Conservation (phyloP, 2,797 vertebrate genomes). For the Austrolebias charrua region DNA sequence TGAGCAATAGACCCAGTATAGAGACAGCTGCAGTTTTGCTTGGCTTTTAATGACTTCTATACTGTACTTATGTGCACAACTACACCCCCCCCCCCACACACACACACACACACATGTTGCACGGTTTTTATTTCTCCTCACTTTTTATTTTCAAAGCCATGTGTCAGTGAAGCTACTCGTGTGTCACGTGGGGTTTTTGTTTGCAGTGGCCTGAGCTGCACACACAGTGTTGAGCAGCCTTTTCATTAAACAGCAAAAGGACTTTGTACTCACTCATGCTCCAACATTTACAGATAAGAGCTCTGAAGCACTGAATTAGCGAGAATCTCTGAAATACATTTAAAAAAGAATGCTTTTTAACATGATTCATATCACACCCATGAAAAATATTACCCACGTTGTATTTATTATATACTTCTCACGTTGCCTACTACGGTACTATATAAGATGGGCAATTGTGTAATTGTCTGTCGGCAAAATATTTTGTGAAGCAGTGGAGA, state of each 20-base stretch:
- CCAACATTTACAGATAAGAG: conserved; percentile 52
- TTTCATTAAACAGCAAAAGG: conserved; percentile 34
- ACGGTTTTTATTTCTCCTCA: neutral
- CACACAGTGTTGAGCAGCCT: conserved; percentile 25
- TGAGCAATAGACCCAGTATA: conserved; percentile 21
- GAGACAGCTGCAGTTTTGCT: conserved; percentile 24
- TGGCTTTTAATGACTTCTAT: conserved; percentile 13
- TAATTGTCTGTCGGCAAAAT: too few relatives aligned
- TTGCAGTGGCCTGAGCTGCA: conserved; percentile 55
- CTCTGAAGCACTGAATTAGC: conserved; percentile 30
- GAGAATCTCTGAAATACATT: conserved; percentile 49
- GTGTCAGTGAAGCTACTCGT: conserved; percentile 43
- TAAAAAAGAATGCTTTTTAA: conserved; percentile 62
- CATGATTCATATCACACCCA: conserved; percentile 42
- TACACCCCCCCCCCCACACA: neutral
- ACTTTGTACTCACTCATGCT: conserved; percentile 63
- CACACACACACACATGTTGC: neutral
- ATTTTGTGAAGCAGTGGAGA: too few relatives aligned
- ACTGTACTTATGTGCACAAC: conserved; percentile 7
- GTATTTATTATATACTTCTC: conserved; percentile 50
- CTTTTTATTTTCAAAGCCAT: conserved; percentile 22
- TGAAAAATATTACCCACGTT: conserved; percentile 42
- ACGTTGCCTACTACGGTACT: conserved; percentile 49
- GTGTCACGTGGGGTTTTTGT: conserved; percentile 58
- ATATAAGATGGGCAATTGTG: too few relatives aligned